Evolutionary conservation across 1,140 invertebrate species (phyloP), one percentile per base, ranked within the genome.

Genomic region (Zaprionus inermis): DNA sequence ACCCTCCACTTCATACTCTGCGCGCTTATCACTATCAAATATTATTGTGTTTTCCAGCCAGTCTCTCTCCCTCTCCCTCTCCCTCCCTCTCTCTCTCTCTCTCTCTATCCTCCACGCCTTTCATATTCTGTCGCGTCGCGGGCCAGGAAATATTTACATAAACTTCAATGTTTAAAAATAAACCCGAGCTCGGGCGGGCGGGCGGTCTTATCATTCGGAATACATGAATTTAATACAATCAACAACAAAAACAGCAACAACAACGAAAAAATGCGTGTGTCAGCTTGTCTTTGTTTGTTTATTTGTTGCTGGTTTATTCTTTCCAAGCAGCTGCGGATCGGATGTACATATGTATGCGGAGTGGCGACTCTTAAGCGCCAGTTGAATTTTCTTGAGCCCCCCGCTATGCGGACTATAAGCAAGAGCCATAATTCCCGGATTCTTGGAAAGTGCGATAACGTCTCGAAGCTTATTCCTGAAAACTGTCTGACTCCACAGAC

Each of bases 111-210:
- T 24, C 9, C 51, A 28, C 55, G 60, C 32, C 44, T 41, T 60
- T 56, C 52, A 51, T 65, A 71, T 72, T 78, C 67, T 85, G 74
- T 66, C 85, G 74, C 46, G 83, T 88, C 79, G 80, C 68, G 69
- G 67, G 68, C 73, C 82, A 86, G 83, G 83, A 86, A 86, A 88
- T 88, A 88, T 88, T 89, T 89, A 89, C 84, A 88, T 84, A 89
- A 88, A 84, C 83, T 88, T 88, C 83, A 88, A 81, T 84, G 84
- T 89, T 88, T 88, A 88, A 88, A 88, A 88, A 88, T 89, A 89
- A 83, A 80, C 71, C 24, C 68, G 41, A 76, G 74, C 58, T 46
- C 14, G 30, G 66, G 28, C 20, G 30, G 22, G 64, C 18, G 34
- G 20, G n/a, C 46, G 22, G 32, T 49, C 79, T 79, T 85, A 85